phyloP scores from a whole-genome alignment of 2,797 vertebrate species.

The Neosilurus mollespiculum region DNA sequence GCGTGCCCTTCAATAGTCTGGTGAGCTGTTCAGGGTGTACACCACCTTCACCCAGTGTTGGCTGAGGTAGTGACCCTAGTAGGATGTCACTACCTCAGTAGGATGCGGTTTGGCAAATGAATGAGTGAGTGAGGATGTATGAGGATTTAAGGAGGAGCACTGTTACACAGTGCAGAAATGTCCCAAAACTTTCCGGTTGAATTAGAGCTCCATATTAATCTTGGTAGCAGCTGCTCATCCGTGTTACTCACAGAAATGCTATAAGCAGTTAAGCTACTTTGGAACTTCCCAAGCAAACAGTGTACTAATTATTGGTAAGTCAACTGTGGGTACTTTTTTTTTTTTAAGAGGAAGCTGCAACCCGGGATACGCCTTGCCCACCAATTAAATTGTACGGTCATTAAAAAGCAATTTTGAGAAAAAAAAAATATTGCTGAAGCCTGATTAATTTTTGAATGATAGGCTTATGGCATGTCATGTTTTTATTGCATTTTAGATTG shows the following conservation, averaged over 20 bases:
- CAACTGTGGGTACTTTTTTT: slow-evolving; percentile 48
- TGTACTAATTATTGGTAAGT: slow-evolving; percentile 35
- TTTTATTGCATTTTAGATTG: slow-evolving; percentile 3
- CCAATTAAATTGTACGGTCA: slow-evolving; percentile 52
- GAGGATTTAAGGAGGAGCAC: not conserved
- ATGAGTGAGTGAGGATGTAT: not conserved
- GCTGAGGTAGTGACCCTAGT: no score
- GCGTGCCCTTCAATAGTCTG: no score
- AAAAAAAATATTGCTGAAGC: not conserved
- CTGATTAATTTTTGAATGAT: not conserved
- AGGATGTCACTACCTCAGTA: no score
- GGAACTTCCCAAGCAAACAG: slow-evolving; percentile 38
- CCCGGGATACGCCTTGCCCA: slow-evolving; percentile 46
- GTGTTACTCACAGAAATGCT: slow-evolving; percentile 40
- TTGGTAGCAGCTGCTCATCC: slow-evolving; percentile 9
- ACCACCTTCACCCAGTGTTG: no score
- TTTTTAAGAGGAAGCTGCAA: slow-evolving; percentile 1
- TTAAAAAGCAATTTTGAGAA: slow-evolving; percentile 55
- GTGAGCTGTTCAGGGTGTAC: no score
- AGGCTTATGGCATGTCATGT: not conserved
- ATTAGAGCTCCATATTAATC: slow-evolving; percentile 35
- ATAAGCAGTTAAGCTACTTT: slow-evolving; percentile 34
- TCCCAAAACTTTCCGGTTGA: slow-evolving; percentile 19
- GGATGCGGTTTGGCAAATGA: no score
- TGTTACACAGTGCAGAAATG: not conserved